Evolutionary conservation across 2,113 vertebrate species (phyloP).

Genomic region (Callopanchax toddi): DNA sequence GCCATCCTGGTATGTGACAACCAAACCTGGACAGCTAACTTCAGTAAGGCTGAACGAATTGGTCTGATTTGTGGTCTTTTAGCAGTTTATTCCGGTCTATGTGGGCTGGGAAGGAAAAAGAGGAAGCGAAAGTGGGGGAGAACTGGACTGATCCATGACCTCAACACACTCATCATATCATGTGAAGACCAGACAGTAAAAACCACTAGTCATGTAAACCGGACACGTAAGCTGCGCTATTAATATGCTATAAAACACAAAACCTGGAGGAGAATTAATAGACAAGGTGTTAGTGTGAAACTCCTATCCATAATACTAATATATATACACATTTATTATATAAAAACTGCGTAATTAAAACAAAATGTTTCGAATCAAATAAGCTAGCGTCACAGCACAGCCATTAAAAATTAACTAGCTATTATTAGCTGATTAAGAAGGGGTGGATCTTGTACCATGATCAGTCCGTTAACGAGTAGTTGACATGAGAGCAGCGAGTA

Average conservation of each 20-base stretch:
- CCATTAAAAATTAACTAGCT: conserved; percentile 19
- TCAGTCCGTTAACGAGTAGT: not conserved
- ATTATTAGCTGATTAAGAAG: not conserved
- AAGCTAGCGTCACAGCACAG: conserved; percentile 8
- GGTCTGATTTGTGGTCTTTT: conserved; percentile 45
- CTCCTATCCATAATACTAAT: not conserved
- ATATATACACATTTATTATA: too few relatives aligned
- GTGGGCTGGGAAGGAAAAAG: conserved; percentile 32
- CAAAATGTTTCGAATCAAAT: not conserved
- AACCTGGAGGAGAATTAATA: not conserved
- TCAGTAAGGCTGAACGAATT: conserved; percentile 57
- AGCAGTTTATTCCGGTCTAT: conserved; percentile 57
- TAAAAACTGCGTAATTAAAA: not conserved
- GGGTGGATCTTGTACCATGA: not conserved
- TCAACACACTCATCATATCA: not conserved
- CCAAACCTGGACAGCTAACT: conserved; percentile 31
- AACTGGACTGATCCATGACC: not conserved
- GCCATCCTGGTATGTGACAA: conserved; percentile 1
- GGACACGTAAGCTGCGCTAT: not conserved
- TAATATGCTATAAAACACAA: conserved; percentile 1
- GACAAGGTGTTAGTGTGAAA: not conserved
- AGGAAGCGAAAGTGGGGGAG: not conserved
- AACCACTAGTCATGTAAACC: not conserved
- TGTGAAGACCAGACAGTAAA: not conserved
- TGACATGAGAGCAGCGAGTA: accelerated